Percentiles rank a stretch among this genome's conserved stretches.
Evolutionary conservation across 37 sponge, comb jelly and placozoan genomes (phyloP).

Genomic region (Axinella damicornis): DNA sequence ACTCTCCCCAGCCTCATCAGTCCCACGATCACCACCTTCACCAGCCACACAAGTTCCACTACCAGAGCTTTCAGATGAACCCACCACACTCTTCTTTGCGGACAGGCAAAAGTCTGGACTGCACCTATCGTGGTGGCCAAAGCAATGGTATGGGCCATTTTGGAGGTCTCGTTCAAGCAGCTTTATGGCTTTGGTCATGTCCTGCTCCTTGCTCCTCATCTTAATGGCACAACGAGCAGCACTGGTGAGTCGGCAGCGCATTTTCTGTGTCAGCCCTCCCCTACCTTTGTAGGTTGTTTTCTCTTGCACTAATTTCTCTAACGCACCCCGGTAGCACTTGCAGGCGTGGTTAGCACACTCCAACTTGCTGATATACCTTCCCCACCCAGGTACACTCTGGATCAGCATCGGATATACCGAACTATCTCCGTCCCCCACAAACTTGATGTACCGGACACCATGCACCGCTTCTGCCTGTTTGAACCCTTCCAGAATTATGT

Average conservation of each 20-base stretch:
- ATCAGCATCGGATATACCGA: constrained; percentile 28
- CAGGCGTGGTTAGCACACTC: constrained; percentile 65
- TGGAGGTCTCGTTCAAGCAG: no score
- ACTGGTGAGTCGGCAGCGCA: constrained; percentile 19
- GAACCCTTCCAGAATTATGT: constrained; percentile 54
- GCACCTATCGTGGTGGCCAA: no score
- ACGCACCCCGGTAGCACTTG: constrained; percentile 39
- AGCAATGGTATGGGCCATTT: no score
- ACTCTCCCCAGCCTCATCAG: no score
- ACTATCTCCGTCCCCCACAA: constrained; percentile 53
- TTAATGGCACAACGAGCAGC: constrained; percentile 48
- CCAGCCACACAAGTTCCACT: no score
- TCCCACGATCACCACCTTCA: no score
- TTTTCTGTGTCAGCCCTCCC: constrained; percentile 45
- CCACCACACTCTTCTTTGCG: no score
- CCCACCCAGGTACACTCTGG: constrained; percentile 42
- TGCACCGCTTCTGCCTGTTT: constrained; percentile 15
- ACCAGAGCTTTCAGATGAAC: not conserved
- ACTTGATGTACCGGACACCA: constrained; percentile 31
- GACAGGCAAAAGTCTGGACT: no score
- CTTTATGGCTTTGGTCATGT: not conserved
- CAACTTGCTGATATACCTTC: constrained; percentile 20
- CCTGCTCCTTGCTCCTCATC: constrained; percentile 34
- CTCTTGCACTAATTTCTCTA: constrained; percentile 40
- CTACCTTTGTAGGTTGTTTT: constrained; percentile 40